A percentile compares a stretch with the other conserved stretches of the same genome.
These are phyloP conservation scores for Philereme vetulata DNA, from an alignment of 2,888 invertebrate genomes.

Conservation along the genomic window DNA sequence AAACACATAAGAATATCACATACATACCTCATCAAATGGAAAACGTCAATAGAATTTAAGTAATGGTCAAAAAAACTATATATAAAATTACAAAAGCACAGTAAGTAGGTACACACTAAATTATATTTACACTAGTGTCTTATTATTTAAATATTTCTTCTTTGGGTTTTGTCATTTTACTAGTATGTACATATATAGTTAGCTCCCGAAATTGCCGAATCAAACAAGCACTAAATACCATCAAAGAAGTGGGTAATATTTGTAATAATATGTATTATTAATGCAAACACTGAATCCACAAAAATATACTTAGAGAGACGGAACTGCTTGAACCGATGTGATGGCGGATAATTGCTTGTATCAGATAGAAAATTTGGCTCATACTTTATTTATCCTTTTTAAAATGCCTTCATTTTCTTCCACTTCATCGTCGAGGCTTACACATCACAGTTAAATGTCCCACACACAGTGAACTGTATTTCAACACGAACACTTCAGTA, in stretches of 20 bases:
- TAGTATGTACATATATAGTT: background rate
- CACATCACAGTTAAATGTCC: conserved; percentile 1
- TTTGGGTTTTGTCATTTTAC: conserved; percentile 15
- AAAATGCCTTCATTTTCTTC: no score
- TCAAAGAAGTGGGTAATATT: conserved; percentile 2
- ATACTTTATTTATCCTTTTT: no score
- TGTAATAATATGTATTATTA: no score
- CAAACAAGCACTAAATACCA: conserved; percentile 6
- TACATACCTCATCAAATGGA: background rate
- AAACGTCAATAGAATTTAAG: background rate
- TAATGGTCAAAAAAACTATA: background rate
- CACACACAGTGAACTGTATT: conserved; percentile 10
- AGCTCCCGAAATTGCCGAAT: background rate
- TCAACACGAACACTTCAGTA: conserved; percentile 6
- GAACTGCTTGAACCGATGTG: no score
- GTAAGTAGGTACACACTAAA: background rate
- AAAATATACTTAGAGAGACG: no score
- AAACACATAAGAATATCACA: background rate
- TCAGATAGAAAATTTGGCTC: no score
- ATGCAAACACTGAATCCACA: no score
- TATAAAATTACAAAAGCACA: background rate
- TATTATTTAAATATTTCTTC: background rate
- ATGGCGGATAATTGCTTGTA: no score
- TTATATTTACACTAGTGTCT: background rate
- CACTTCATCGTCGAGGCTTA: background rate